Evolutionary conservation across 2,797 vertebrate species (phyloP), one percentile per base, ranked within the genome.

Genomic region (Pseudochirops corinnae): DNA sequence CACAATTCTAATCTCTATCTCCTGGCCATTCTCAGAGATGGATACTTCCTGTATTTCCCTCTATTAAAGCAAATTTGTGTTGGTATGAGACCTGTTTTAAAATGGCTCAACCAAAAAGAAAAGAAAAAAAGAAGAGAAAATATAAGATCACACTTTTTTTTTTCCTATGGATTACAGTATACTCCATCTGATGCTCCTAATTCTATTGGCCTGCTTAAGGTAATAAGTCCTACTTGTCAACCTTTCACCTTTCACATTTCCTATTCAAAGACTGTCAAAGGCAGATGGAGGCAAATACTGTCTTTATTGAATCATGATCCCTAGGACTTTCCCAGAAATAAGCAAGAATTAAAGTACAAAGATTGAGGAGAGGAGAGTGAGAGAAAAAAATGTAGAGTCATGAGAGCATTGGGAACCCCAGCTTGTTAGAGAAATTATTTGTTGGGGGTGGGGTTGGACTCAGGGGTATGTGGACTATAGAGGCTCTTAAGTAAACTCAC

Each of bases 231-330:
- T 95, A 97, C 95, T 93, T 96, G 90, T 97, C 98, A 98, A 98
- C 95, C 96, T 98, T 98, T 98, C 95, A 97, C 98, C 97, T 98
- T 92, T 98, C 97, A 95, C 96, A 98, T 98, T 98, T 98, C 97
- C 97, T 98, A 94, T 96, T 97, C 97, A 97, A 98, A 98, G 97
- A 92, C 93, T 97, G 93, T 96, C 97, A 98, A 82, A 98, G 97
- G 94, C 93, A 97, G 96, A 98, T 98, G 98, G 97, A 96, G 97
- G 95, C 96, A 98, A 98, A 98, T 98, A 96, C 96, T 98, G 98
- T 97, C 97, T 97, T 98, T 98, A 98, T 95, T 98, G 98, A 98
- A 98, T 98, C 96, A 97, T 74, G 93, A 98, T 97, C 98, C 97
- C 96, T 95, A 93, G 95, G 95, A 96, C 97, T 98, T 98, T 97